Base-by-base conservation (phyloP, 2,888 invertebrate genomes). In the Parnassius apollo region DNA sequence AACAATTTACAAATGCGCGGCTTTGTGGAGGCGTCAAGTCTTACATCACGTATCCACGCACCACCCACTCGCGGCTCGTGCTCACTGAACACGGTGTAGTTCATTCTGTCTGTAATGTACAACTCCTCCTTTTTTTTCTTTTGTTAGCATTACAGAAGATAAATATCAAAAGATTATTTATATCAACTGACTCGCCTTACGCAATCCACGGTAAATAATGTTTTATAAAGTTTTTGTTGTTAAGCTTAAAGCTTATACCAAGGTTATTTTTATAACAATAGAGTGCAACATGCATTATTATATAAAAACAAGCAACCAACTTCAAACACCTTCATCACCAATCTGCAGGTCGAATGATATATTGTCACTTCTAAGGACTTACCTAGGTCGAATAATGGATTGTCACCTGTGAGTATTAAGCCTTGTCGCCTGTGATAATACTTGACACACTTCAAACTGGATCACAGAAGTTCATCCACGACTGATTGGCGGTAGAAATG, bases 61-160 rank as follows among this genome's bases (percentile, higher is more conserved):
- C 51, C 56, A 56, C 61, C 61, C 61, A 52, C 61, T 46, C 56
- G 18, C 51, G 50, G 46, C 25, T n/a, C 59, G 25, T 25, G 45
- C 25, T 59, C 52, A 45, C 12, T 59, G 51, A 45, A 18, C 44
- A 50, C 50, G 18, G 25, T 61, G 22, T 42, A 35, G 44, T 9
- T 44, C 44, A 44, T 10, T 4, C 35, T 2, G 2, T 42, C 22
- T 11, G 10, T 54, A 18, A 4, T n/a, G 25, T 7, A 53, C 12
- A 52, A 52, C 11, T 4, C 2, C 1, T n/a, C n/a, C 46, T n/a
- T 46, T 49, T 8, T 8, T 49, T 13, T 13, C n/a, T 13, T 49
- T 49, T 49, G 1, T 49, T 49, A 13, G 9, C 13, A 8, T 49
- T 13, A 13, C 2, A n/a, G 49, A 13, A 49, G 49, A 13, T 49